Evolutionary conservation across 2,113 vertebrate species (phyloP), one percentile per base, ranked within the genome.

Genomic region (Regulus satrapa): DNA sequence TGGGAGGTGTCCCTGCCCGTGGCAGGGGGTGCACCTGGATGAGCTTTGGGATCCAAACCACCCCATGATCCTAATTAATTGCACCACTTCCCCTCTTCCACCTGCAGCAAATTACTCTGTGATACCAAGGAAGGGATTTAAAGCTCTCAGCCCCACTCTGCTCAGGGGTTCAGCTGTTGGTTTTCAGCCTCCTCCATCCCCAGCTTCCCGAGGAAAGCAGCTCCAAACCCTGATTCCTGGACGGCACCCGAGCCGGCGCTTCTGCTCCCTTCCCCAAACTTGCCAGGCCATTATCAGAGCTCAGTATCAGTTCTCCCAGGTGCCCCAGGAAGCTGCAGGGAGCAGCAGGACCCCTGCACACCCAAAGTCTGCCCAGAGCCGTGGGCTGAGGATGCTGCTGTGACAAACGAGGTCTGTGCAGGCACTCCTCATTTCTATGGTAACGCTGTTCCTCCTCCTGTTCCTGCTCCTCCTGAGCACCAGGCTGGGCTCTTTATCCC

Each of bases 371-470:
- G 19, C 0, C 9, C 63, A 19, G 43, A 62, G 64, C 89, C 51
- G 20, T 1, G 6, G 46, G 92, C 89, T 69, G 67, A 54, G 89
- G 94, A 88, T 78, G 94, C 76, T 81, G 94, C 87, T 84, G 96
- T 89, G 93, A 91, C 83, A 89, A 92, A 72, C 8, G 31, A 67
- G 85, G 64, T 25, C 76, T 84, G 94, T 5, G 12, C 73, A 77
- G 75, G 91, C 96, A 90, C 92, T 88, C 91, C 36, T 77, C 88
- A 97, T 96, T 97, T 95, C 96, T 96, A 96, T 97, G 96, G 95
- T 52, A 97, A 97, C 91, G 18, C 94, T 59, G 48, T 59, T 95
- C 72, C 74, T 92, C 31, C 59, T 92, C 76, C 92, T 83, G 72
- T 28, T 91, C 25, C 41, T 71, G 81, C 10, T 90, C 78, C 26